These are phyloP conservation scores for Holotrichia oblita DNA, from an alignment of 1,140 invertebrate genomes.

Conservation along the genomic window DNA sequence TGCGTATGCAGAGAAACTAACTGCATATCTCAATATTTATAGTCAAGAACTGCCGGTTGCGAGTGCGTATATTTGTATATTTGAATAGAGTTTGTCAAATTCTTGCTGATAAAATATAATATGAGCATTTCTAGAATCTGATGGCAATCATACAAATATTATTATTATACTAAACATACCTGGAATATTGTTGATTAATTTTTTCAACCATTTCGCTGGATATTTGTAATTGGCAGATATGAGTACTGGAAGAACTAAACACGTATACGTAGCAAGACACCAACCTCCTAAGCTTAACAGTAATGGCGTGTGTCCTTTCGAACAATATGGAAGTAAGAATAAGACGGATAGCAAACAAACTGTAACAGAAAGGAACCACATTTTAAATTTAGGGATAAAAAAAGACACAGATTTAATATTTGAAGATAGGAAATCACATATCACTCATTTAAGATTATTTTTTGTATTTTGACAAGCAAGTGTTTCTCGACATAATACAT, in stretches of 20 bases:
- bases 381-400: not conserved
- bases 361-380: constrained; percentile 57
- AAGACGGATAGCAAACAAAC: constrained; percentile 72
- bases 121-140: too few species aligned
- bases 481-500: too few species aligned
- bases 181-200: constrained; percentile 51
- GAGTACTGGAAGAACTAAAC: constrained; percentile 69
- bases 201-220: constrained; percentile 64
- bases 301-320: constrained; percentile 66
- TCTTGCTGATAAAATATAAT: too few species aligned
- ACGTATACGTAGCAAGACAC: constrained; percentile 69
- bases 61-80: too few species aligned
- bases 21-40: too few species aligned
- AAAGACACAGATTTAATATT: constrained; percentile 21
- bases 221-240: constrained; percentile 74
- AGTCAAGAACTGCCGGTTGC: too few species aligned
- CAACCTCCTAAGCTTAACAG: constrained; percentile 67
- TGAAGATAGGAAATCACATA: not conserved
- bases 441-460: too few species aligned
- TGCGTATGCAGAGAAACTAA: too few species aligned
- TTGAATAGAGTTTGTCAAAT: too few species aligned
- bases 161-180: constrained; percentile 45
- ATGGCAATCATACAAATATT: too few species aligned
- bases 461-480: too few species aligned
- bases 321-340: constrained; percentile 70